Evolutionary conservation across 2,797 vertebrate species (phyloP).

Genomic region (Rhabdophis nuchalis): DNA sequence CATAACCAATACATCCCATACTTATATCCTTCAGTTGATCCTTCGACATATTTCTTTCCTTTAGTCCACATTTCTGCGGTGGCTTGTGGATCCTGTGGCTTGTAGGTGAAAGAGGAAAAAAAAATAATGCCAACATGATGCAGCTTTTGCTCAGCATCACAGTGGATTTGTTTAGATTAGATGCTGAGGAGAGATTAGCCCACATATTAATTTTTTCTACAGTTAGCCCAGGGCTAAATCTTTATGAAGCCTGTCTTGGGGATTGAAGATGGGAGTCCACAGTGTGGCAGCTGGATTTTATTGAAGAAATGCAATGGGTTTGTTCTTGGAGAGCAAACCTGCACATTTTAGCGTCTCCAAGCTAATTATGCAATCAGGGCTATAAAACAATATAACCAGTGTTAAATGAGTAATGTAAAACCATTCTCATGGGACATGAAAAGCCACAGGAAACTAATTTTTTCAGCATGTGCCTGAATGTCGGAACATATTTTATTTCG

Average conservation of each 20-base stretch:
- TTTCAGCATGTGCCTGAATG: background rate
- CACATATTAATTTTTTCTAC: conserved; percentile 1
- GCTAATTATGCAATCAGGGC: background rate
- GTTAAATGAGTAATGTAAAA: background rate
- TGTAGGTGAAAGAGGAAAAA: background rate
- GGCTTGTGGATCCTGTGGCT: background rate
- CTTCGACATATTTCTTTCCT: background rate
- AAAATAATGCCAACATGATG: background rate
- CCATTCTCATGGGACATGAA: background rate
- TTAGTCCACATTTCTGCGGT: background rate
- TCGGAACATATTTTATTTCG: background rate
- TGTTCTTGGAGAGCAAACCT: background rate
- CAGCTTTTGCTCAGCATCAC: background rate
- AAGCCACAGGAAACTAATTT: background rate
- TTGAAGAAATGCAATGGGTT: background rate
- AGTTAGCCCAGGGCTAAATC: conserved; percentile 10
- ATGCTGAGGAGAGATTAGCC: conserved; percentile 8
- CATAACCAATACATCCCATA: background rate
- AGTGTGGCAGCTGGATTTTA: background rate
- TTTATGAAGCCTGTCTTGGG: conserved; percentile 14
- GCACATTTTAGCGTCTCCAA: background rate
- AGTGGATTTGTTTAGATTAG: conserved; percentile 42
- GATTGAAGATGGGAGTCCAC: background rate
- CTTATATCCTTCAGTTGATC: conserved; percentile 13
- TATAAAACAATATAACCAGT: background rate